Conservation (phyloP, 2,113 vertebrate genomes). For the Hucho hucho region DNA sequence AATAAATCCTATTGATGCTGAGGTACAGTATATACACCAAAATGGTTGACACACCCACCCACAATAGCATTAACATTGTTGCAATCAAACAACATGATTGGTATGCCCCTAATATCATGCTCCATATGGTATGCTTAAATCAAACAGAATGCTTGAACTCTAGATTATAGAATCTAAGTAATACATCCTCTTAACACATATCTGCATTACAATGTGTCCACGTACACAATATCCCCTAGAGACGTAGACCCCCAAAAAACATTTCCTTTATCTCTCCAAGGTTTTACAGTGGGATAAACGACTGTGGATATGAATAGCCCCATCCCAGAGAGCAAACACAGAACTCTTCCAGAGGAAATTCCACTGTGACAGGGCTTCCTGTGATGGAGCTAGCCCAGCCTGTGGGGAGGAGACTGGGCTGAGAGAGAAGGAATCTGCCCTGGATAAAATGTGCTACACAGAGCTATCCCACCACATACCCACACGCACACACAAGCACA, state of each 20-base stretch:
- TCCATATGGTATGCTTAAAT: no score
- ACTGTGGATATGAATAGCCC: slow-evolving; percentile 12
- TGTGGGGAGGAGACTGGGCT: background rate
- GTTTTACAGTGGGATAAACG: background rate
- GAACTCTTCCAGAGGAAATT: slow-evolving; percentile 51
- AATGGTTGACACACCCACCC: no score
- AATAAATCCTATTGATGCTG: no score
- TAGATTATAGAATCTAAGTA: no score
- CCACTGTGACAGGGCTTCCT: slow-evolving; percentile 52
- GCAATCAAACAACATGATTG: no score
- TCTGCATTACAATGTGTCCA: background rate
- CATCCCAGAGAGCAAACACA: slow-evolving; percentile 31
- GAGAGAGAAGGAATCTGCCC: background rate
- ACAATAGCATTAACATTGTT: no score
- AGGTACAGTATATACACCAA: no score
- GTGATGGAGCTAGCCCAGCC: slow-evolving; percentile 22
- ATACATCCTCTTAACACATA: background rate
- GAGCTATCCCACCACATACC: slow-evolving; percentile 4
- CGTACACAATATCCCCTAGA: background rate
- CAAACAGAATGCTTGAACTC: no score
- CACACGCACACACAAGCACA: background rate
- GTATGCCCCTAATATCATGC: no score
- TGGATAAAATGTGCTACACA: slow-evolving; percentile 3
- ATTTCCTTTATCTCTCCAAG: background rate
- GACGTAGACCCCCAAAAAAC: background rate